Percentiles rank a stretch among this genome's conserved stretches.
Evolutionary conservation across 2,797 vertebrate genomes (phyloP).

Genomic region (Molossus molossus): DNA sequence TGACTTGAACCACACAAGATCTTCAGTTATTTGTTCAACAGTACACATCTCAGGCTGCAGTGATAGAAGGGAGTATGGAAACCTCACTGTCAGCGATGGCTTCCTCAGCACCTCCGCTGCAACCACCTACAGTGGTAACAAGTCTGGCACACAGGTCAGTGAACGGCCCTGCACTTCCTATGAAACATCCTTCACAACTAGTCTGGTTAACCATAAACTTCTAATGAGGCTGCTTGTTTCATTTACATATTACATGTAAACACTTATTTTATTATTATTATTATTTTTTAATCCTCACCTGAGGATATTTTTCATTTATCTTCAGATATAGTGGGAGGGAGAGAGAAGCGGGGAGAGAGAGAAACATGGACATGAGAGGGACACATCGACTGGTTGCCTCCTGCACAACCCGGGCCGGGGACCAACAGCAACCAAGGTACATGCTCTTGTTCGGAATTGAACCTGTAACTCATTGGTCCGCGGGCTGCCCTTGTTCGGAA

Average conservation of each 20-base stretch:
- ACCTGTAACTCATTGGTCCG: too few species aligned
- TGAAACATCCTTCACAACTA: neutral
- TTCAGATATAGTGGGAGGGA: too few species aligned
- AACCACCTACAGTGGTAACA: neutral
- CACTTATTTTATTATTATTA: neutral
- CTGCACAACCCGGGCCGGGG: too few species aligned
- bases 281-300: too few species aligned
- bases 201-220: neutral
- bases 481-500: too few species aligned
- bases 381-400: too few species aligned
- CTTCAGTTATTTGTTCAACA: conserved; percentile 36
- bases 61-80: neutral
- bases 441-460: too few species aligned
- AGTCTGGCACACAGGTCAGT: neutral
- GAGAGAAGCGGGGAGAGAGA: too few species aligned
- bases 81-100: neutral
- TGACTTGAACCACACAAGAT: neutral
- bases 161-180: neutral
- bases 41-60: neutral
- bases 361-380: too few species aligned
- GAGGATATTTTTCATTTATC: too few species aligned
- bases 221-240: conserved; percentile 1
- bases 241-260: neutral
- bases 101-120: neutral
- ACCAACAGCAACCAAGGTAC: too few species aligned